Percentiles rank a stretch among this genome's conserved stretches.
phyloP scores from a whole-genome alignment of 2,113 vertebrate species.

The Tyrannus savana region DNA sequence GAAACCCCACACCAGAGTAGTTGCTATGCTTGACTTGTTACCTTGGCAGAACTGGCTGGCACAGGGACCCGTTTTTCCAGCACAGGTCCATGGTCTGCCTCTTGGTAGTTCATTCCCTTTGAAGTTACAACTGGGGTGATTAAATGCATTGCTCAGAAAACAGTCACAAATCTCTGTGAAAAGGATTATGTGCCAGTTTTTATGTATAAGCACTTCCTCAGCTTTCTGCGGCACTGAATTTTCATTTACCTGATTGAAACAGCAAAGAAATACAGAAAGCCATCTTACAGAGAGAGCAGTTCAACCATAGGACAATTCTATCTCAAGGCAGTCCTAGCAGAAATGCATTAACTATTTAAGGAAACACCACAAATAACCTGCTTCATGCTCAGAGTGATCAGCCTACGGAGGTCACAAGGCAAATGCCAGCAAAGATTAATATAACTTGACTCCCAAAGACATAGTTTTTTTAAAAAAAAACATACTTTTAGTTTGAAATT shows the following conservation, averaged over 20 bases:
- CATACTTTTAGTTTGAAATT: not conserved
- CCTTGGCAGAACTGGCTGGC: not conserved
- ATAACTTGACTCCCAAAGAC: not conserved
- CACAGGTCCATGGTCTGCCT: not conserved
- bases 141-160: constrained; percentile 16
- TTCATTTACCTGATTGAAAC: constrained; percentile 28
- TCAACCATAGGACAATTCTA: not conserved
- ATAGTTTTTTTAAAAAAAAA: not conserved
- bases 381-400: not conserved
- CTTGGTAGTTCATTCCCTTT: not conserved
- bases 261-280: not conserved
- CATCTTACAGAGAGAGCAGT: not conserved
- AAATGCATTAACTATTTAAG: constrained; percentile 34
- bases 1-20: not conserved
- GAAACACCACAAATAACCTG: not conserved
- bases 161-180: constrained; percentile 6
- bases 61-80: not conserved
- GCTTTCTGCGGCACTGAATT: constrained; percentile 1
- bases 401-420: not conserved
- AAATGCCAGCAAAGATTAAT: not conserved
- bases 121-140: not conserved
- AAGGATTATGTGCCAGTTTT: not conserved
- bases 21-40: not conserved
- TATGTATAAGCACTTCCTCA: not conserved
- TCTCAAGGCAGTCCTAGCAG: constrained; percentile 26